A percentile compares a stretch with the other conserved stretches of the same genome.
Evolutionary conservation across 1,140 invertebrate genomes (phyloP).

Genomic region (Drepana arcuata): DNA sequence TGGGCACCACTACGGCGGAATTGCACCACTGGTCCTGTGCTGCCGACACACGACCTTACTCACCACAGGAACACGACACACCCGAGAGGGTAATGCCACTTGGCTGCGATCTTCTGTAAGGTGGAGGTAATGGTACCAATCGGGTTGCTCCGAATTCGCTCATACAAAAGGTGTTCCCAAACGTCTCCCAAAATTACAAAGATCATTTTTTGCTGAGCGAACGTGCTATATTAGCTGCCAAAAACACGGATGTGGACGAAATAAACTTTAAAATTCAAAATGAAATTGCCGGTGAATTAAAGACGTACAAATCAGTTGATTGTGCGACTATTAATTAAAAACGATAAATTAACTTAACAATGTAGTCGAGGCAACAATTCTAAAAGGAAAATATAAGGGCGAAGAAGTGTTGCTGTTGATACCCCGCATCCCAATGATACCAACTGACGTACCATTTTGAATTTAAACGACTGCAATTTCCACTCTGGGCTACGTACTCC

Average conservation of each 20-base stretch:
- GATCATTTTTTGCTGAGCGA: too few species aligned
- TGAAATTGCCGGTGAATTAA: not conserved
- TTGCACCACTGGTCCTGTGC: too few species aligned
- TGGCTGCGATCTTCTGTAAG: too few species aligned
- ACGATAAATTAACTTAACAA: too few species aligned
- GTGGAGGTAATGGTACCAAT: too few species aligned
- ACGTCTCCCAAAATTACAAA: not conserved
- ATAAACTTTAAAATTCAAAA: not conserved
- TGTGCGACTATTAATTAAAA: not conserved
- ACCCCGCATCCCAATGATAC: not conserved
- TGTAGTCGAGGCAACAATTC: not conserved
- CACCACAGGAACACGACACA: too few species aligned
- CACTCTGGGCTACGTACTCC: not conserved
- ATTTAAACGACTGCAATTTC: not conserved
- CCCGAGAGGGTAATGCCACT: too few species aligned
- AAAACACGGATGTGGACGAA: not conserved
- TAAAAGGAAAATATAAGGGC: not conserved
- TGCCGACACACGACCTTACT: too few species aligned
- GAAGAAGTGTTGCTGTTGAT: not conserved
- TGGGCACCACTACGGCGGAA: too few species aligned
- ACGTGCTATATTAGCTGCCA: not conserved
- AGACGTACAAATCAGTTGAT: not conserved
- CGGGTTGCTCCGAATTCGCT: too few species aligned
- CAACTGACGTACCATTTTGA: not conserved
- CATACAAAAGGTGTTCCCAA: not conserved